Base-by-base conservation (phyloP, 2,113 vertebrate species). In the Limnothrissa miodon region DNA sequence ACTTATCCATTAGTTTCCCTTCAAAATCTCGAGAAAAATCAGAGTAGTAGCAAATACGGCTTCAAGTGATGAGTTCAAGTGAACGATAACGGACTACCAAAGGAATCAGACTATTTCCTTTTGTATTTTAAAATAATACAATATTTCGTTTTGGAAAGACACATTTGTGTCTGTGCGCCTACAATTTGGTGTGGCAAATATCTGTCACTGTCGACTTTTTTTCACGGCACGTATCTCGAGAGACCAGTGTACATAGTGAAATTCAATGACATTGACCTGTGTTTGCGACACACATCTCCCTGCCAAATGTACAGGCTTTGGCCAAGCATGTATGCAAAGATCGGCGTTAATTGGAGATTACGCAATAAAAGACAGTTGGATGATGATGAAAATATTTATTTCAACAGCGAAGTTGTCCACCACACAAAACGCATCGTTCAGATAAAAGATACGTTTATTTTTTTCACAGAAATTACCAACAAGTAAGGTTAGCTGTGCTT, bases 401-500 rank as follows among this genome's bases (percentile, higher is more conserved):
- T 74, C 36, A 39, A 33, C 66, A 36, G 15, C 33, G 66, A 36
- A 74, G 25, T 36, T 74, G 15, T 33, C 33, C 66, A 74, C 33
- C 66, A 74, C 66, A 74, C 29, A 7, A 46, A 59, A 46, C 39
- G 9, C 53, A 42, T 42, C n/a, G 29, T 79, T 85, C 42, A 81
- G 86, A 91, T 81, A 87, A 88, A 91, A 87, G 86, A 82, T 84
- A 90, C 84, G 91, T 90, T 93, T 95, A 94, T 96, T 95, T 95
- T 95, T 92, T 94, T 87, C 87, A 94, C 92, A 94, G 94, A 96
- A 95, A 95, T 45, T 87, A 94, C 94, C 96, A 97, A 96, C 95
- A 93, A 86, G 96, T 95, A 96, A 95, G 95, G 96, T 99, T 97
- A 98, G 96, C 95, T 90, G 93, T 93, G 94, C 95, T 95, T 93